Evolutionary conservation across 2,888 invertebrate species (phyloP), one percentile per base, ranked within the genome.

Genomic region (Heliconius hortense): DNA sequence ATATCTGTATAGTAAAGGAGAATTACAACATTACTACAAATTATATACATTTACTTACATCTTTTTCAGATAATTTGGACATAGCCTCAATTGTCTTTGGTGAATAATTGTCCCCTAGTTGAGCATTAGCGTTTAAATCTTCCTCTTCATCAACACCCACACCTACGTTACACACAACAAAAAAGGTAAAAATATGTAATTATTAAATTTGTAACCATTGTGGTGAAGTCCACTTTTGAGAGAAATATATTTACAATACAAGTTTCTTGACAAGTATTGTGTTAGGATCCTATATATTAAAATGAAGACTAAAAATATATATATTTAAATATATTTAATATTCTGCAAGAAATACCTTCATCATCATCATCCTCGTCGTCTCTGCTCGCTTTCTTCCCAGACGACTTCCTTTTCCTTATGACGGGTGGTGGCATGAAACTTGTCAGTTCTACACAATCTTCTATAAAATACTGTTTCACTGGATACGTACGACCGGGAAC

Each of bases 391-490:
- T 90, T 94, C 80, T 92, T 94, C 66, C 94, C 94, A 2, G 93
- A 89, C 0, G 89, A 84, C 85, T 96, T 97, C 26, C 96, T 95
- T 84, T 97, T 97, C 78, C 96, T 95, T 0, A 95, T 95, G 75
- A 97, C 97, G 0, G 95, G 93, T 0, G 96, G 95, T 0, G 98
- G 98, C 5, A 96, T 92, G 88, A 98, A 99, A 76, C 96, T 95
- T 0, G 98, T 96, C 92, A 98, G 94, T 88, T 98, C 96, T 35
- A 99, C 95, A 79, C 97, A 97, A 89, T 99, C 99, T 87, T 99
- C 99, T 72, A 99, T 89, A 92, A 98, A 99, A 87, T 97, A 98
- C 80, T 98, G 98, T 82, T 97, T 95, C 0, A 99, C 98, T 0
- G 98, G 98, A 89, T 94, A 97, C 0, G 98, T 96, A 24, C 98